A percentile compares a stretch with the other conserved stretches of the same genome.
Evolutionary conservation across 2,797 vertebrate species (phyloP).

Genomic region (Eutrigla gurnardus): DNA sequence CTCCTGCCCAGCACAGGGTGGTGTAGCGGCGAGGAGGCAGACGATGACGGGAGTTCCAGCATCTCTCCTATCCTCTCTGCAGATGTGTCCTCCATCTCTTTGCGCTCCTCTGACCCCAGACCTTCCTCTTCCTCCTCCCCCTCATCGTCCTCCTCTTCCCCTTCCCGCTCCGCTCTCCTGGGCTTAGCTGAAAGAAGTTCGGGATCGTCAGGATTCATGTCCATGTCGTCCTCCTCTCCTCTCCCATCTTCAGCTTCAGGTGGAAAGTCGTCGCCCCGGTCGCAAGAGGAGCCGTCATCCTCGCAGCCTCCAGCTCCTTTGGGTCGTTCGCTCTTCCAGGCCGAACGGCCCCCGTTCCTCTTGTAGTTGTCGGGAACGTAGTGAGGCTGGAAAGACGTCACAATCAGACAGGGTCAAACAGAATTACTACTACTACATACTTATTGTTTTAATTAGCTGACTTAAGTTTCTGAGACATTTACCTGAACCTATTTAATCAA

Average conservation of each 20-base stretch:
- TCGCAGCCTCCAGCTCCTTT: conserved; percentile 86
- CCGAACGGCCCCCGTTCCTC: conserved; percentile 95
- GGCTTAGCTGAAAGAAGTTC: conserved; percentile 63
- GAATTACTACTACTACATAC: too few species aligned
- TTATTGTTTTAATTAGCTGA: neutral
- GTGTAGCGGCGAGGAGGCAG: conserved; percentile 75
- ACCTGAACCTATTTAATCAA: neutral
- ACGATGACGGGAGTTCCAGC: conserved; percentile 77
- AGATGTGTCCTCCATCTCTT: conserved; percentile 80
- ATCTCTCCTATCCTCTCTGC: conserved; percentile 80
- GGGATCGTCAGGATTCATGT: conserved; percentile 64
- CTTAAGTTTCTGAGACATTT: neutral
- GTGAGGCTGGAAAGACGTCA: conserved; percentile 88
- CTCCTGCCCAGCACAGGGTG: conserved; percentile 86
- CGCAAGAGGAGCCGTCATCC: conserved; percentile 87
- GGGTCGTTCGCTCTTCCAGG: conserved; percentile 94
- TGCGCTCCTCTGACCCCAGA: conserved; percentile 58
- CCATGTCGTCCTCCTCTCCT: conserved; percentile 67
- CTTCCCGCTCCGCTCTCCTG: conserved; percentile 81
- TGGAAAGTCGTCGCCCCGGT: conserved; percentile 78
- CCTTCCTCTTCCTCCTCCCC: conserved; percentile 71
- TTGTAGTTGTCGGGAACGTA: conserved; percentile 99
- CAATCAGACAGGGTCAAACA: neutral
- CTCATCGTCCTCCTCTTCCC: conserved; percentile 66
- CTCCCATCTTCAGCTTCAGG: conserved; percentile 75